Percentiles rank a stretch among this genome's conserved stretches.
Conservation (phyloP, 2,888 invertebrate species). For the Rhagonycha fulva region DNA sequence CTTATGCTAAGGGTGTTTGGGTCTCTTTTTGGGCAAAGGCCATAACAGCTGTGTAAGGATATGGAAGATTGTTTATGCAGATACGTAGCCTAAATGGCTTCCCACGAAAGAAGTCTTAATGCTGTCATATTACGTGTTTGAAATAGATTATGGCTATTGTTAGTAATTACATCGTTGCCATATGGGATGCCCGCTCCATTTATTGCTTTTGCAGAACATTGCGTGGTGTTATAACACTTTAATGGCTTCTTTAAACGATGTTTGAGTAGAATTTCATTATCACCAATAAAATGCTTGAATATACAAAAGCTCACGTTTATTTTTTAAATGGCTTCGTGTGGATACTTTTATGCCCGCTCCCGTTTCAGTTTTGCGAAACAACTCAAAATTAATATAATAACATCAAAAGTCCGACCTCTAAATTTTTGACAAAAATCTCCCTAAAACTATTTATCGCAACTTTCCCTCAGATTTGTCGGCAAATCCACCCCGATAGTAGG, state of each 20-base stretch:
- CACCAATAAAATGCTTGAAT: constrained; percentile 16
- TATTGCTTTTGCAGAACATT: constrained; percentile 44
- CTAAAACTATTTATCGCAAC: constrained; percentile 37
- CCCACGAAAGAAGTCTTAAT: constrained; percentile 55
- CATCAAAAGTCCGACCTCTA: not conserved
- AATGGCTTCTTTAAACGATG: constrained; percentile 41
- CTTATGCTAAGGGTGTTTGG: constrained; percentile 39
- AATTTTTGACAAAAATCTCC: constrained; percentile 40
- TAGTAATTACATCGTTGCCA: constrained; percentile 53
- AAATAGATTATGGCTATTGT: constrained; percentile 56
- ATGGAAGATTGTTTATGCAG: constrained; percentile 54
- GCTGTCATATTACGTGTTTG: constrained; percentile 56
- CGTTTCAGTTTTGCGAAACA: not conserved
- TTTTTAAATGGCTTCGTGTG: not conserved
- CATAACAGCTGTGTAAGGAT: constrained; percentile 51
- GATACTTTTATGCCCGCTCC: not conserved
- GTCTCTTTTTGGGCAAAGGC: constrained; percentile 43
- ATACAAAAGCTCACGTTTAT: not conserved
- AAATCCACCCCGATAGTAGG: constrained; percentile 41
- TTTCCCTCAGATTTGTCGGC: constrained; percentile 39
- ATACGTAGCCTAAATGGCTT: constrained; percentile 51
- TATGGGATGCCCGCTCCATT: constrained; percentile 47
- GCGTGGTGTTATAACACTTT: constrained; percentile 48
- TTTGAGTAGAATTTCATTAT: constrained; percentile 29
- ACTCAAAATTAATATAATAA: not conserved